Percentiles rank a stretch among this genome's conserved stretches.
Evolutionary conservation across 2,888 invertebrate species (phyloP).

Genomic region (Dryomyza anilis): DNA sequence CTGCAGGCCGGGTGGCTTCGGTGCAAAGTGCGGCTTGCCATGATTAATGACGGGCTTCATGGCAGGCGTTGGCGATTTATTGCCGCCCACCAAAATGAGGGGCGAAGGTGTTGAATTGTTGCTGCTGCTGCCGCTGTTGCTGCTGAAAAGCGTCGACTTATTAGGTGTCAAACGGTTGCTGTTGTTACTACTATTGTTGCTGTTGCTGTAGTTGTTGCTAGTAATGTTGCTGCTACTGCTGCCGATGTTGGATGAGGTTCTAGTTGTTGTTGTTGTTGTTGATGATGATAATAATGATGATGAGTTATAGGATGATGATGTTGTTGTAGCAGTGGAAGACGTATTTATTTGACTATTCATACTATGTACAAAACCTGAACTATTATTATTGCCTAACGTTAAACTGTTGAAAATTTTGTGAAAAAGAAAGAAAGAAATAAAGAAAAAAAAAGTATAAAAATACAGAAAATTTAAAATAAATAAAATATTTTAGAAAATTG

Average conservation of each 20-base stretch:
- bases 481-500: too few species aligned
- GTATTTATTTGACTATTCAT: conserved; percentile 48
- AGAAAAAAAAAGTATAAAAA: conserved; percentile 35
- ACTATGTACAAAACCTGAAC: conserved; percentile 58
- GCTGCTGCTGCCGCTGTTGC: conserved; percentile 29
- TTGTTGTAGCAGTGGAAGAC: conserved; percentile 5
- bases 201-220: too few species aligned
- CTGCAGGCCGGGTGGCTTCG: conserved; percentile 74
- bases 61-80: conserved; percentile 37
- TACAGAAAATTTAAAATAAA: conserved; percentile 8
- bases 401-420: conserved; percentile 55
- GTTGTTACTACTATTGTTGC: conserved; percentile 30
- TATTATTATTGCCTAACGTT: conserved; percentile 60
- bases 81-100: conserved; percentile 2
- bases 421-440: conserved; percentile 28
- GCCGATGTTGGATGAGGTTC: too few species aligned
- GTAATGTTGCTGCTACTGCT: conserved; percentile 35
- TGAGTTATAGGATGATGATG: conserved; percentile 5
- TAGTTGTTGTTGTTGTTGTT: too few species aligned
- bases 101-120: conserved; percentile 32
- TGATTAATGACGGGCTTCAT: conserved; percentile 61
- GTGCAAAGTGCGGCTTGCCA: conserved; percentile 84
- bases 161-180: conserved; percentile 51
- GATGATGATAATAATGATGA: conserved; percentile 30
- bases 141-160: conserved; percentile 58